Percentiles rank a stretch among this genome's conserved stretches.
Conservation (phyloP, 1,140 invertebrate species). For the Alviniconcha marisindica region DNA sequence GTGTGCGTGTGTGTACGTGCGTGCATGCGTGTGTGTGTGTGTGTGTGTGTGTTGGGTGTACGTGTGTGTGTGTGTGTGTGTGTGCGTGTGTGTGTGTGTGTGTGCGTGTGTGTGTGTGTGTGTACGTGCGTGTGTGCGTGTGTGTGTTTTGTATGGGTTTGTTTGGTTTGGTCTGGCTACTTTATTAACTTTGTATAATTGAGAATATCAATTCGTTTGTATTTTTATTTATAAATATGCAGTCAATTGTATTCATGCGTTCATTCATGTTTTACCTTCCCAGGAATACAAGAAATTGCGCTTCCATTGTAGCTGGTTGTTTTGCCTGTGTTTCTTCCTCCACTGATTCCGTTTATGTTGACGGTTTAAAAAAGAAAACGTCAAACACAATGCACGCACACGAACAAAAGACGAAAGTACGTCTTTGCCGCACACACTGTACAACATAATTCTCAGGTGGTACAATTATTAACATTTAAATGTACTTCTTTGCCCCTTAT, state of each 20-base stretch:
- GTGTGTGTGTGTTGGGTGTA: background rate
- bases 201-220: background rate
- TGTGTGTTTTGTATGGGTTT: background rate
- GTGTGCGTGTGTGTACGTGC: background rate
- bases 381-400: too few relatives aligned
- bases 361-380: too few relatives aligned
- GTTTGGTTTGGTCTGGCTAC: background rate
- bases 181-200: background rate
- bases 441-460: too few relatives aligned
- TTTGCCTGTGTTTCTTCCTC: too few relatives aligned
- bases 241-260: background rate
- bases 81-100: slow-evolving; percentile 18
- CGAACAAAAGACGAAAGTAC: too few relatives aligned
- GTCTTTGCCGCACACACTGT: too few relatives aligned
- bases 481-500: too few relatives aligned
- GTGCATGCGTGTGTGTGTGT: background rate
- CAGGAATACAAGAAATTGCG: too few relatives aligned
- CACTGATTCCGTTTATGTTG: too few relatives aligned
- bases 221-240: background rate
- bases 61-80: background rate
- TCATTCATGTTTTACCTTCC: background rate
- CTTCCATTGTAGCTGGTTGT: too few relatives aligned
- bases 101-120: slow-evolving; percentile 20
- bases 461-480: too few relatives aligned
- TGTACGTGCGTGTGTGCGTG: background rate